Conservation (phyloP, 2,113 vertebrate species). For the Gallinago undulata region DNA sequence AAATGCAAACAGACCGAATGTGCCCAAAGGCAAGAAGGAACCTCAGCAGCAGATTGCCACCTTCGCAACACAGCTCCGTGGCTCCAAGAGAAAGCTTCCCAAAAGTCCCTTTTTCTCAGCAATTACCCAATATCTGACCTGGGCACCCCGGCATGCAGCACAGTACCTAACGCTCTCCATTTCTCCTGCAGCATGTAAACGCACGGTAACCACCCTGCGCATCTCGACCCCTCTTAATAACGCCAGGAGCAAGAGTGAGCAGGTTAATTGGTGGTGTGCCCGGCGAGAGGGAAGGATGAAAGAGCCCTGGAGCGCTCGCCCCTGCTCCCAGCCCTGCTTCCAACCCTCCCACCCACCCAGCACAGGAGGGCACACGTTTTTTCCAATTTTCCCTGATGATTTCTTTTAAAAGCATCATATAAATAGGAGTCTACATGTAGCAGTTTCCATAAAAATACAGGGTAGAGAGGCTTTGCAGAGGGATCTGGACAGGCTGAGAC, state of each 20-base stretch:
- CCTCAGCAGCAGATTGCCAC: background rate
- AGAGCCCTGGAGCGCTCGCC: fast-evolving
- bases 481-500: too few species aligned
- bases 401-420: background rate
- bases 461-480: too few species aligned
- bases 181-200: background rate
- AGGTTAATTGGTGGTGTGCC: background rate
- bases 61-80: background rate
- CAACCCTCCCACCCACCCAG: background rate
- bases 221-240: background rate
- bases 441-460: background rate
- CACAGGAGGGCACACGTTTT: background rate
- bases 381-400: background rate
- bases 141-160: fast-evolving
- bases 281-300: background rate
- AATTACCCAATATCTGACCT: background rate
- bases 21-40: background rate
- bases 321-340: background rate
- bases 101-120: background rate
- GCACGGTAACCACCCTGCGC: background rate
- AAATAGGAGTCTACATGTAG: background rate
- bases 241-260: background rate
- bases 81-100: background rate
- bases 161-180: fast-evolving
- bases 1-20: background rate